Percentiles rank a stretch among this genome's conserved stretches.
These are phyloP conservation scores for Scaptomyza reducta DNA, from an alignment of 2,888 invertebrate species.

Conservation along the genomic window DNA sequence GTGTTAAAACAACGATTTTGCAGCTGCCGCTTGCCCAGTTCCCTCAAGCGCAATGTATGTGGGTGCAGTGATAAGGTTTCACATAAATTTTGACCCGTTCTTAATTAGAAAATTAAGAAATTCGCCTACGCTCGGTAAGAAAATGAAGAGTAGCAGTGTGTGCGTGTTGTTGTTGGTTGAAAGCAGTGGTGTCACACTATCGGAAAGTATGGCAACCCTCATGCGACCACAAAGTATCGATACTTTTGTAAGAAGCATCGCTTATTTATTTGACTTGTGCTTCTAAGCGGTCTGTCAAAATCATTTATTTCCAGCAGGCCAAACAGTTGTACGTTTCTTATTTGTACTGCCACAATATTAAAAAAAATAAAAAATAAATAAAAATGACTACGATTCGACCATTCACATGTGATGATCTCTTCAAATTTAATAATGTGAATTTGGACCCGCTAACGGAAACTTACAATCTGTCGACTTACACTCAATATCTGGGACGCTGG, in stretches of 20 bases:
- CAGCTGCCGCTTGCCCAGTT: constrained; percentile 35
- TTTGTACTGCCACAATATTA: neutral
- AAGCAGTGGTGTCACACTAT: constrained; percentile 25
- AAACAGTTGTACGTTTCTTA: neutral
- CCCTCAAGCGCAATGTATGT: constrained; percentile 36
- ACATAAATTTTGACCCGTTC: constrained; percentile 41
- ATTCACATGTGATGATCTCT: constrained; percentile 96
- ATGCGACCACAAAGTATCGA: neutral
- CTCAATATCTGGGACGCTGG: constrained; percentile 99
- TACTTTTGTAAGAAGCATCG: neutral
- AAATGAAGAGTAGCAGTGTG: constrained; percentile 40
- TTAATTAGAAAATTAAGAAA: constrained; percentile 58
- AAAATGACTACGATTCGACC: constrained; percentile 95
- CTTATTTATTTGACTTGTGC: neutral
- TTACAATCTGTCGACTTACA: constrained; percentile 96
- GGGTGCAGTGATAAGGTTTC: constrained; percentile 16
- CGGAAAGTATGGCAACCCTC: constrained; percentile 17
- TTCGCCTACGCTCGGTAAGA: constrained; percentile 67
- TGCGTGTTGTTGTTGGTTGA: constrained; percentile 34
- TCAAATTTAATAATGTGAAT: constrained; percentile 98
- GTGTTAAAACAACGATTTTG: constrained; percentile 16
- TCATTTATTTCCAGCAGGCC: neutral
- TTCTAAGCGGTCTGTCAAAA: neutral
- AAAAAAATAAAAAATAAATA: constrained; percentile 71
- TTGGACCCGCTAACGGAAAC: constrained; percentile 99